Conservation (phyloP, 2,888 invertebrate species). For the Epistrophella euchroma region DNA sequence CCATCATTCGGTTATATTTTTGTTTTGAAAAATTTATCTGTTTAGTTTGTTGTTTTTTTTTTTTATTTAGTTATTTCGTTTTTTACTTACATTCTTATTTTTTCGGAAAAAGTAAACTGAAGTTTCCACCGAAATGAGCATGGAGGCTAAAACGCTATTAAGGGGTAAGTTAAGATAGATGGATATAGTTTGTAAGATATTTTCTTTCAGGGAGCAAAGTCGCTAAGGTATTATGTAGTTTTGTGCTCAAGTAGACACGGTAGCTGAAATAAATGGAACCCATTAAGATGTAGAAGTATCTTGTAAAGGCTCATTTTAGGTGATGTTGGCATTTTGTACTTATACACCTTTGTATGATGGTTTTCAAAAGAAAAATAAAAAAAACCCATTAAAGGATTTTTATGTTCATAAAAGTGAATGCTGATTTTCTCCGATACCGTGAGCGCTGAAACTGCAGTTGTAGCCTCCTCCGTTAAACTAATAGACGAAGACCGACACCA, state of each 20-base stretch:
- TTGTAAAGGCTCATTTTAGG: conserved; percentile 2
- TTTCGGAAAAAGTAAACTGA: conserved; percentile 49
- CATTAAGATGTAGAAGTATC: conserved; percentile 5
- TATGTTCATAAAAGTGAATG: conserved; percentile 4
- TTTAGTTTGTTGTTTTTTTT: conserved; percentile 21
- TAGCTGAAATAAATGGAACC: background rate
- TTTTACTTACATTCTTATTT: conserved; percentile 34
- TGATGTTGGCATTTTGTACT: conserved; percentile 7
- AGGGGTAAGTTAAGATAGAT: conserved; percentile 76
- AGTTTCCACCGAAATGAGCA: conserved; percentile 71
- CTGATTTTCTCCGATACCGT: too few species aligned
- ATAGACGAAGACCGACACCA: too few species aligned
- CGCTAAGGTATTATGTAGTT: background rate
- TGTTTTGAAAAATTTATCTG: conserved; percentile 1
- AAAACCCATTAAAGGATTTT: conserved; percentile 7
- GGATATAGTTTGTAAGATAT: conserved; percentile 21
- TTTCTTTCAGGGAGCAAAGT: background rate
- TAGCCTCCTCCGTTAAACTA: too few species aligned
- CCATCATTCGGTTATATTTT: conserved; percentile 34
- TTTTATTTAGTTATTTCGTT: background rate
- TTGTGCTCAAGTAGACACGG: background rate
- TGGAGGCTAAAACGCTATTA: conserved; percentile 76
- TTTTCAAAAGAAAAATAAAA: background rate
- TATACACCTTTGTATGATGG: conserved; percentile 2
- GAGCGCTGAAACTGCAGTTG: too few species aligned